Evolutionary conservation across 2,888 invertebrate species (phyloP).

Genomic region (Dyspetes luteomarginatus): DNA sequence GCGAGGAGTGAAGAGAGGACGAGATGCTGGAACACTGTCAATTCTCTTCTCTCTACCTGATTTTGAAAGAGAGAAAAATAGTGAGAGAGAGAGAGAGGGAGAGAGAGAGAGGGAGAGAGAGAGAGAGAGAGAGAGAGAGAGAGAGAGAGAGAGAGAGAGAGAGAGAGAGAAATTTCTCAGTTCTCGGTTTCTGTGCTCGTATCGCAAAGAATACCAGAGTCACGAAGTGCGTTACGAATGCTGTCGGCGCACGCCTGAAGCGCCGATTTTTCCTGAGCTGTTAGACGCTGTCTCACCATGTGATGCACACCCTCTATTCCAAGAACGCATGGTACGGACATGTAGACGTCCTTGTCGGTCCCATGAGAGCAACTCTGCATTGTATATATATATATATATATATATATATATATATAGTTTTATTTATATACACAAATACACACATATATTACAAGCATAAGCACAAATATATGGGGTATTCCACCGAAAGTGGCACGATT

Average conservation of each 20-base stretch:
- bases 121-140: too few relatives aligned
- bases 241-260: constrained; percentile 77
- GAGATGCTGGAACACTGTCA: constrained; percentile 10
- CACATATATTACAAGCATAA: neutral
- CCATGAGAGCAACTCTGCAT: constrained; percentile 82
- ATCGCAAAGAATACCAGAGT: constrained; percentile 78
- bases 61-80: too few relatives aligned
- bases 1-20: neutral
- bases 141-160: too few relatives aligned
- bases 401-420: neutral
- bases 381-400: constrained; percentile 20
- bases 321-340: constrained; percentile 86
- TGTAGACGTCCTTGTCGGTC: constrained; percentile 85
- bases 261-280: constrained; percentile 77
- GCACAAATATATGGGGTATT: neutral
- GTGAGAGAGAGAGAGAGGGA: too few relatives aligned
- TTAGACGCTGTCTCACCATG: constrained; percentile 84
- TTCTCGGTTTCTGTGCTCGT: constrained; percentile 62
- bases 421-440: neutral
- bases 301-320: constrained; percentile 83
- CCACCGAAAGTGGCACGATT: neutral
- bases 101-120: too few relatives aligned
- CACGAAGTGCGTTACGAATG: constrained; percentile 75
- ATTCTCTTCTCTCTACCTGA: neutral
- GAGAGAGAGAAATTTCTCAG: constrained; percentile 36